Evolutionary conservation across 2,888 invertebrate species (phyloP).

Genomic region (Ischnus inquisitorius): DNA sequence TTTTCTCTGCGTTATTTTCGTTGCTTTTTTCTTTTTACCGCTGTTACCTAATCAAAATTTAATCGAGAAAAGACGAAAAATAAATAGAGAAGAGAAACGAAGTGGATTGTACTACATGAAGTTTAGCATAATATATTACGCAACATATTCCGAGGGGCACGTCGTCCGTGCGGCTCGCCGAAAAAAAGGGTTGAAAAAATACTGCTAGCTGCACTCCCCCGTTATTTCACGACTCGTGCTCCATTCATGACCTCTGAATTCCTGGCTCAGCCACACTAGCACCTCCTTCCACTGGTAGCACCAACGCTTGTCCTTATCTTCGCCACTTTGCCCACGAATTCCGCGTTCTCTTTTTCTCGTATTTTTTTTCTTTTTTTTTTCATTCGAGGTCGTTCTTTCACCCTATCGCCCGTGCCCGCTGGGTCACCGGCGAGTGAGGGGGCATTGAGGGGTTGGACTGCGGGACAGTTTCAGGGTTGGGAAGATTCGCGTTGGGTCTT

Average conservation of each 20-base stretch:
- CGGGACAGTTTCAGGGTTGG: slow-evolving; percentile 34
- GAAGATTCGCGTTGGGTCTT: slow-evolving; percentile 18
- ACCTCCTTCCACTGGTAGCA: slow-evolving; percentile 41
- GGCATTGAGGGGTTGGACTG: slow-evolving; percentile 44
- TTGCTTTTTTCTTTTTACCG: background rate
- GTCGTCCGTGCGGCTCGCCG: slow-evolving; percentile 1
- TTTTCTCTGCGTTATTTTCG: slow-evolving; percentile 11
- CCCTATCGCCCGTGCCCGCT: slow-evolving; percentile 68
- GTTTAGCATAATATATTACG: slow-evolving; percentile 25
- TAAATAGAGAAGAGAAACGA: slow-evolving; percentile 1
- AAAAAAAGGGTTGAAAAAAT: slow-evolving; percentile 1
- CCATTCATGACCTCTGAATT: slow-evolving; percentile 41
- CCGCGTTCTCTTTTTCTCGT: slow-evolving; percentile 40
- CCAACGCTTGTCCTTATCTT: slow-evolving; percentile 62
- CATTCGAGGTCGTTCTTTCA: slow-evolving; percentile 66
- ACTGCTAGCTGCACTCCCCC: background rate
- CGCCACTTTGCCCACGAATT: slow-evolving; percentile 64
- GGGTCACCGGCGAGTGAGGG: slow-evolving; percentile 45
- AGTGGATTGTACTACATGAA: slow-evolving; percentile 24
- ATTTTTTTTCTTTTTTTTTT: slow-evolving; percentile 58
- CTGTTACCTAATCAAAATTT: slow-evolving; percentile 33
- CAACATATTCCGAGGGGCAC: background rate
- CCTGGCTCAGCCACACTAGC: slow-evolving; percentile 20
- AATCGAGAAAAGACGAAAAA: slow-evolving; percentile 8
- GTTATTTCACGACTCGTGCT: slow-evolving; percentile 11